Conservation (phyloP, 2,888 invertebrate genomes). For the Drosophila paranaensis region DNA sequence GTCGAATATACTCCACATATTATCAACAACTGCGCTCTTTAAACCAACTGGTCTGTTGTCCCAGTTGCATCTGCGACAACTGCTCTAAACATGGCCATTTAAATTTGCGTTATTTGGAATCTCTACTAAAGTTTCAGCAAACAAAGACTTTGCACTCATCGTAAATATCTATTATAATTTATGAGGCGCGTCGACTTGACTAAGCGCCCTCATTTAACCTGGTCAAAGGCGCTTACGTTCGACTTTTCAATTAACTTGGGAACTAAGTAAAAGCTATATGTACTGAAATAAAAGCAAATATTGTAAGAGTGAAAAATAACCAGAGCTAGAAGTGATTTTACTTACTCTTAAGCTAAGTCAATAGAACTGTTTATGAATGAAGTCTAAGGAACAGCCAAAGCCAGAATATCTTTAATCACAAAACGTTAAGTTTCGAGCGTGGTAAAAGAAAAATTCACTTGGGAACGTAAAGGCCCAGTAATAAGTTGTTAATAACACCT, state of each 20-base stretch:
- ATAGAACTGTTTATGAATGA: too few species aligned
- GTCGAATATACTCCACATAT: conserved; percentile 24
- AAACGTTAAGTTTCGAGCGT: neutral
- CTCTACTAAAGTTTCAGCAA: neutral
- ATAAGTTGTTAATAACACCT: neutral
- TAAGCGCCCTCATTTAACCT: neutral
- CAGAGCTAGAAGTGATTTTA: neutral
- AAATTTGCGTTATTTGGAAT: neutral
- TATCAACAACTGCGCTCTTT: neutral
- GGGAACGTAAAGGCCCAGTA: too few species aligned
- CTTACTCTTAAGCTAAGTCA: neutral
- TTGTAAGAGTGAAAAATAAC: neutral
- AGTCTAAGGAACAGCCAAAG: neutral
- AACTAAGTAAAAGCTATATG: neutral
- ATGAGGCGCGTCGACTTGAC: neutral
- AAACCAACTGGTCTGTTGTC: neutral
- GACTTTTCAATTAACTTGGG: neutral
- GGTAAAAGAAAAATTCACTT: too few species aligned
- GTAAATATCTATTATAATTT: neutral
- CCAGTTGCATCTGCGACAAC: conserved; percentile 3
- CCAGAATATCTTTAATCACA: neutral
- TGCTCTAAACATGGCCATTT: neutral
- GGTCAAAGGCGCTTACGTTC: too few species aligned
- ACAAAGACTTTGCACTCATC: conserved; percentile 8
- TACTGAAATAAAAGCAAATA: neutral